Base-by-base conservation (phyloP, 2,888 invertebrate species). In the Trichacis sp. region DNA sequence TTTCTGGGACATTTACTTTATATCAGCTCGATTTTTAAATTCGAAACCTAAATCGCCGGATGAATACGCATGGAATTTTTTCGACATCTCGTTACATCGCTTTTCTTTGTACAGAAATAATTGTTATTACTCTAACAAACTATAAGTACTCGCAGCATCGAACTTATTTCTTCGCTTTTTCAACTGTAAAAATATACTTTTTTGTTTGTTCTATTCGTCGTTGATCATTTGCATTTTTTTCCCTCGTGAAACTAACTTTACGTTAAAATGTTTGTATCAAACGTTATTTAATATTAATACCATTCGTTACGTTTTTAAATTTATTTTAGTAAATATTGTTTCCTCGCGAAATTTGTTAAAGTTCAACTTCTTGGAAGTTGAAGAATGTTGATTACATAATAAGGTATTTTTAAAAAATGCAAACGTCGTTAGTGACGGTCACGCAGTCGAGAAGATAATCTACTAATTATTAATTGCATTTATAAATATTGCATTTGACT, bases 351-450 rank as follows among this genome's bases (percentile, higher is more conserved):
- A n/a, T 40, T 40, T 15, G 40, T 40, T 40, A 5, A 40, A 40
- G 1, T 15, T 5, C 18, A 40, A 40, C 18, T 40, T 15, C 8
- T 40, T 40, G 18, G 11, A 15, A 14, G 17, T 40, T 15, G 15
- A 17, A 14, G 14, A 40, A 40, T 6, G 15, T 40, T 14, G 14
- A 40, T 5, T 14, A 14, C 40, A 40, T 14, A 40, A 40, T 40
- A 40, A 40, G 5, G 15, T n/a, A n/a, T n/a, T 48, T 11, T 54
- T 49, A 63, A 68, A 57, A 42, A 64, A 58, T 40, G 56, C 54
- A 68, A 64, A 68, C 46, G 52, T 55, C 55, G 61, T 58, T 53
- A 30, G 14, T 4, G 24, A 38, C 18, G 47, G 40, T 51, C 42
- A 60, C 15, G 11, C 36, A 58, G 59, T 56, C 53, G 42, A 38